Percentiles rank a stretch among this genome's conserved stretches.
Evolutionary conservation across 1,140 invertebrate species (phyloP).

Genomic region (Wasmannia auropunctata): DNA sequence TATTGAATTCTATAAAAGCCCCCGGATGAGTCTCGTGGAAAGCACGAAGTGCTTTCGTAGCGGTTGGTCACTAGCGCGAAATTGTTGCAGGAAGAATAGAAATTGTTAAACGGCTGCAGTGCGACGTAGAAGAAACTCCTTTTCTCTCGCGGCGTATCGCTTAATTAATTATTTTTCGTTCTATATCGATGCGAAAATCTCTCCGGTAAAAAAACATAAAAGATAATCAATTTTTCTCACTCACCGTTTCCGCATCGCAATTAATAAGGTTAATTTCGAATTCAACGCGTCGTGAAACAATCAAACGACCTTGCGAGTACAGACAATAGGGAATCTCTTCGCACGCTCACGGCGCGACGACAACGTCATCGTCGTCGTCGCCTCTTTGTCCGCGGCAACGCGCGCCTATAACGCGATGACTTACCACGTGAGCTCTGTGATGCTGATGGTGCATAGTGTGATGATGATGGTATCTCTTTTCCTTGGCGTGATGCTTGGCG

Average conservation of each 20-base stretch:
- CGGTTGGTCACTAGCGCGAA: not conserved
- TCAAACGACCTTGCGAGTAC: not conserved
- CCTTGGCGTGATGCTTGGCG: conserved; percentile 80
- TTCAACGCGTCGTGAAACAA: not conserved
- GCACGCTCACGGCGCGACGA: not conserved
- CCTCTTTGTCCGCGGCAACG: conserved; percentile 5
- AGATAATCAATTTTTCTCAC: not conserved
- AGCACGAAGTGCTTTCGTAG: not conserved
- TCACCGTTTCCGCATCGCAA: not conserved
- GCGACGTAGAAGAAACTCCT: not conserved
- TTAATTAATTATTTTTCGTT: not conserved
- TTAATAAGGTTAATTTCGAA: not conserved
- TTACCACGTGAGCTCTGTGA: conserved; percentile 83
- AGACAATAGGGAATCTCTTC: not conserved
- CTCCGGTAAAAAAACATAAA: not conserved
- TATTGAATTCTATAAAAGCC: conserved; percentile 31
- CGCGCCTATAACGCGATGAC: conserved; percentile 59
- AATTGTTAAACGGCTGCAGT: conserved; percentile 19
- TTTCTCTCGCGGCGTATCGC: not conserved
- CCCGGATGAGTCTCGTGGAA: not conserved
- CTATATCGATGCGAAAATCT: not conserved
- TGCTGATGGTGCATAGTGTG: conserved; percentile 83
- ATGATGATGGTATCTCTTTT: conserved; percentile 83
- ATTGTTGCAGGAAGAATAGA: conserved; percentile 19
- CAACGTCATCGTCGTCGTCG: not conserved